These are phyloP conservation scores for Scomberomorus guttatus DNA, from an alignment of 2,797 vertebrate genomes.

Conservation along the genomic window DNA sequence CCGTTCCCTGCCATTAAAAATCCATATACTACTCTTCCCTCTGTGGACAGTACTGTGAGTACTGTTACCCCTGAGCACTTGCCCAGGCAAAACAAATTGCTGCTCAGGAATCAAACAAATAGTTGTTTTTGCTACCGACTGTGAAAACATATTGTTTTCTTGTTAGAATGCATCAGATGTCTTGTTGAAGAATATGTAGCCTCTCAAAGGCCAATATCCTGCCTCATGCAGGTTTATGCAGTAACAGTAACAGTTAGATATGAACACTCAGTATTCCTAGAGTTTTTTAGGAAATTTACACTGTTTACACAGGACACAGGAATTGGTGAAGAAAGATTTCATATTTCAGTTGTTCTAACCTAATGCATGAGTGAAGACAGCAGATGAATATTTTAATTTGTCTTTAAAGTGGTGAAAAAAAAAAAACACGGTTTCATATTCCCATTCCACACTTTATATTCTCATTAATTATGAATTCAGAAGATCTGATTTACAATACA, in stretches of 20 bases:
- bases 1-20: conserved; percentile 55
- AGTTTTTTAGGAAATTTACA: conserved; percentile 12
- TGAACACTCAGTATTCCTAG: conserved; percentile 4
- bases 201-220: conserved; percentile 17
- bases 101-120: conserved; percentile 62
- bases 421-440: conserved; percentile 8
- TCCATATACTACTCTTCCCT: conserved; percentile 43
- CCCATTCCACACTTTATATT: conserved; percentile 14
- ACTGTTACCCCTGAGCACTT: conserved; percentile 55
- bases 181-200: conserved; percentile 28
- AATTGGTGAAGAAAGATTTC: not conserved
- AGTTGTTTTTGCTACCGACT: conserved; percentile 38
- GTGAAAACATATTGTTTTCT: conserved; percentile 58
- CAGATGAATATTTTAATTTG: no score
- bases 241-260: not conserved
- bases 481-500: conserved; percentile 41
- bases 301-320: no score
- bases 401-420: conserved; percentile 1
- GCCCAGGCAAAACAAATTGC: conserved; percentile 60
- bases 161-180: conserved; percentile 53
- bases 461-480: conserved; percentile 60
- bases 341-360: not conserved
- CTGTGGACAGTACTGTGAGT: conserved; percentile 34
- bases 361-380: conserved; percentile 3
- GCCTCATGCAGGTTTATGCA: conserved; percentile 18